Evolutionary conservation across 1,140 invertebrate species (phyloP).

Genomic region (Drosophila cardini): DNA sequence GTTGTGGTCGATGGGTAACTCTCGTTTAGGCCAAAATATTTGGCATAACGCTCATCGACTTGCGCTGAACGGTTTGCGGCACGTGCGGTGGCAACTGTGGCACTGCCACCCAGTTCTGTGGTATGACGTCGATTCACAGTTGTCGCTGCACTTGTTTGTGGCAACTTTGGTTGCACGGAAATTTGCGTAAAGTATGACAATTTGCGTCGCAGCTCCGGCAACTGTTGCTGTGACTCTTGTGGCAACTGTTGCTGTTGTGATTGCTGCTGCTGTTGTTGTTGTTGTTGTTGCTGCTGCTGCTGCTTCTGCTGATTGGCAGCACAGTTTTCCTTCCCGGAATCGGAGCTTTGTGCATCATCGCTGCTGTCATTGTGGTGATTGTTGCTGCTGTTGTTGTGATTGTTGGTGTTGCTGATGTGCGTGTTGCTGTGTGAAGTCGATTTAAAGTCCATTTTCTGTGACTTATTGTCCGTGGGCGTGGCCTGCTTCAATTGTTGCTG

Average conservation of each 20-base stretch:
- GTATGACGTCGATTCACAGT: constrained; percentile 56
- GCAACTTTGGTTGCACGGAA: constrained; percentile 47
- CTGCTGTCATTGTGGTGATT: constrained; percentile 47
- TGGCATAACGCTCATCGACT: constrained; percentile 74
- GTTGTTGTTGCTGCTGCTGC: constrained; percentile 7
- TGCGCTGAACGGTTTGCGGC: constrained; percentile 20
- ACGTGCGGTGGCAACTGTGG: neutral
- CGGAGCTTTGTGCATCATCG: constrained; percentile 55
- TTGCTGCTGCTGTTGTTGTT: neutral
- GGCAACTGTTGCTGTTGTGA: constrained; percentile 11
- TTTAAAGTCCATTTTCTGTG: constrained; percentile 8
- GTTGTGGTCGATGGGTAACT: constrained; percentile 38
- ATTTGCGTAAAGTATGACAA: constrained; percentile 48
- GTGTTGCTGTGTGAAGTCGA: neutral
- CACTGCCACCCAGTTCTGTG: constrained; percentile 43
- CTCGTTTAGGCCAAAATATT: constrained; percentile 71
- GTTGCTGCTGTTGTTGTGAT: neutral
- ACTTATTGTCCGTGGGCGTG: constrained; percentile 10
- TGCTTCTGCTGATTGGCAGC: constrained; percentile 63
- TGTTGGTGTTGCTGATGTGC: neutral
- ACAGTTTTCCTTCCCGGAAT: constrained; percentile 79
- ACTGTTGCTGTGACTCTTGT: constrained; percentile 26
- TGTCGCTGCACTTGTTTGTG: neutral
- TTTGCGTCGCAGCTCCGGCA: constrained; percentile 67
- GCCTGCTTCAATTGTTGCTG: constrained; percentile 34